Base-by-base conservation (phyloP, 2,113 vertebrate genomes). In the Heptranchias perlo region DNA sequence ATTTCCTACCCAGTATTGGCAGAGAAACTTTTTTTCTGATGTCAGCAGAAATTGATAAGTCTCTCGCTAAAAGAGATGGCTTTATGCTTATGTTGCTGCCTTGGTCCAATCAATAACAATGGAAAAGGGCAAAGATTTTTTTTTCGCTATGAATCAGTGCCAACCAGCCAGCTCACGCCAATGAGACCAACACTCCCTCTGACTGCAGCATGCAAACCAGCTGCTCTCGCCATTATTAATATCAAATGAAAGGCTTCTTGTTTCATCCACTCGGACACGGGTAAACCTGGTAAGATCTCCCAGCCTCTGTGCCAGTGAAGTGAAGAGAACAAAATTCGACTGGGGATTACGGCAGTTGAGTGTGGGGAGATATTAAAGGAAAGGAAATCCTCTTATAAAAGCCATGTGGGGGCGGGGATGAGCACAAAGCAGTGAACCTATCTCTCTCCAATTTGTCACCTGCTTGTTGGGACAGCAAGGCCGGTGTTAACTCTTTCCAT, bases 341-440 rank as follows among this genome's bases (percentile, higher is more conserved):
- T 61, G 58, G 89, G 58, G 58, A 95, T 95, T 95, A 95, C 23
- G 11, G 47, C 65, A 28, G 44, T 31, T 69, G 94, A 31, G 65
- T 69, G 44, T 52, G 64, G 28, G 65, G 94, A 69, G 94, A 95
- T 95, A 95, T 95, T 95, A 95, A 95, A 95, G 94, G 94, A 95
- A 65, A 94, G n/a, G 61, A 67, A 95, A 95, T 95, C 94, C 94
- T 95, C 94, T 95, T 95, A 95, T 73, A 49, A 52, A 67, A 95
- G 10, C 58, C 64, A 69, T 95, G 65, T 95, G 94, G 93, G 93
- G 94, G 94, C 44, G 44, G 94, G 94, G 94, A 95, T 91, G 94
- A 95, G 94, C 39, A 49, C 64, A 67, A 39, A 67, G 94, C 65
- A 73, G 64, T 47, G 47, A 16, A 49, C 54, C 52, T 14, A 35